A percentile compares a stretch with the other conserved stretches of the same genome.
phyloP scores from a whole-genome alignment of 92 coral and sea anemone species.

The Hydrozoanthus gracilis region DNA sequence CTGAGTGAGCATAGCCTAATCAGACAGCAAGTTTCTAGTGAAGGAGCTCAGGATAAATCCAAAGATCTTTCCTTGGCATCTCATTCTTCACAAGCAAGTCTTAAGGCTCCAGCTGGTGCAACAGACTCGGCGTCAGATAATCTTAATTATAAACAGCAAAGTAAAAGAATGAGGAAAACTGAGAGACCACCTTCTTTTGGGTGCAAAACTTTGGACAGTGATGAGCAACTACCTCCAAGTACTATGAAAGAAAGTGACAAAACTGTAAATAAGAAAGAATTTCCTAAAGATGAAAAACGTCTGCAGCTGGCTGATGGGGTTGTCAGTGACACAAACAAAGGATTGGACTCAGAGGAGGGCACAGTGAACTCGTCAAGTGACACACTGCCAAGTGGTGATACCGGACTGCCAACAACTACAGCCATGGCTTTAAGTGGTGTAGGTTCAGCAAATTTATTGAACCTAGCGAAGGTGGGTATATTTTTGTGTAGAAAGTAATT shows the following conservation, averaged over 20 bases:
- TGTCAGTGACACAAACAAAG: neutral
- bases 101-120: slow-evolving; percentile 45
- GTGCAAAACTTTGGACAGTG: slow-evolving; percentile 22
- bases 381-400: neutral
- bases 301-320: neutral
- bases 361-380: neutral
- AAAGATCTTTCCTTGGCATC: neutral
- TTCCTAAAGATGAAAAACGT: neutral
- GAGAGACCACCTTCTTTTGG: slow-evolving; percentile 68
- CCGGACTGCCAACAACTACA: neutral
- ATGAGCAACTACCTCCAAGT: neutral
- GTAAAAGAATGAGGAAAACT: slow-evolving; percentile 65
- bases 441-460: neutral
- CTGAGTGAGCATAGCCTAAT: neutral
- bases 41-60: neutral
- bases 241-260: neutral
- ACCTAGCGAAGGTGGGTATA: slow-evolving; percentile 30
- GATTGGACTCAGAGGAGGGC: neutral
- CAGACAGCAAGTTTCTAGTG: slow-evolving; percentile 3
- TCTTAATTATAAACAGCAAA: slow-evolving; percentile 52
- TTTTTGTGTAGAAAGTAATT: too few species aligned
- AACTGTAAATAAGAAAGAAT: neutral
- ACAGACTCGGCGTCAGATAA: slow-evolving; percentile 63
- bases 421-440: neutral
- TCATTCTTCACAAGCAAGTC: neutral